phyloP scores from a whole-genome alignment of 2,113 vertebrate genomes.

The Embiotoca jacksoni region DNA sequence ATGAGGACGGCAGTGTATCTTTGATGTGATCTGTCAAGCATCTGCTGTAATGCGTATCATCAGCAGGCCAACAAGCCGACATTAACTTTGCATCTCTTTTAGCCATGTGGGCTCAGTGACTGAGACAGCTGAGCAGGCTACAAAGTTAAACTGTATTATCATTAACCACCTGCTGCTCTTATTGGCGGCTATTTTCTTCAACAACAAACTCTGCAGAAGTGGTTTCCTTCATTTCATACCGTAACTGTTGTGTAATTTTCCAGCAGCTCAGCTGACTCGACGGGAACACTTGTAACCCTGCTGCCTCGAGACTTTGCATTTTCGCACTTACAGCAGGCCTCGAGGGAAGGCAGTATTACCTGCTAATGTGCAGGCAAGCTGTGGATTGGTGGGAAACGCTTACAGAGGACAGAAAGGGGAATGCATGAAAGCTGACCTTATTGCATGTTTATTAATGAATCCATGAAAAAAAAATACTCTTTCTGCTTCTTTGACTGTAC shows the following conservation, averaged over 20 bases:
- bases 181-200: slow-evolving; percentile 27
- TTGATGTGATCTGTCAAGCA: slow-evolving; percentile 60
- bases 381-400: slow-evolving; percentile 13
- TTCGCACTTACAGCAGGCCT: slow-evolving; percentile 27
- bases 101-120: slow-evolving; percentile 36
- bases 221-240: slow-evolving; percentile 7
- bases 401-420: background rate
- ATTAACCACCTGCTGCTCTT: slow-evolving; percentile 65
- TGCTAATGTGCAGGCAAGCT: slow-evolving; percentile 38
- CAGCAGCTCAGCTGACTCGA: slow-evolving; percentile 40
- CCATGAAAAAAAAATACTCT: too few species aligned
- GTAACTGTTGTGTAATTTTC: slow-evolving; percentile 21
- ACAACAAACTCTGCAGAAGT: slow-evolving; percentile 17
- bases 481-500: too few species aligned
- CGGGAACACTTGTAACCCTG: slow-evolving; percentile 5
- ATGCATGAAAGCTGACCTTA: background rate
- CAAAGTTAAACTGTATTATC: slow-evolving; percentile 35
- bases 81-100: slow-evolving; percentile 28
- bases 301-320: slow-evolving; percentile 14
- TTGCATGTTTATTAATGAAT: background rate
- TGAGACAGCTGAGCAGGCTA: slow-evolving; percentile 53
- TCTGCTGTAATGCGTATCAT: slow-evolving; percentile 49
- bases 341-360: slow-evolving; percentile 9
- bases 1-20: slow-evolving; percentile 39
- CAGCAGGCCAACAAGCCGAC: slow-evolving; percentile 22